phyloP scores from a whole-genome alignment of 2,888 invertebrate species.

The Scaptomyza cyrtandrae region DNA sequence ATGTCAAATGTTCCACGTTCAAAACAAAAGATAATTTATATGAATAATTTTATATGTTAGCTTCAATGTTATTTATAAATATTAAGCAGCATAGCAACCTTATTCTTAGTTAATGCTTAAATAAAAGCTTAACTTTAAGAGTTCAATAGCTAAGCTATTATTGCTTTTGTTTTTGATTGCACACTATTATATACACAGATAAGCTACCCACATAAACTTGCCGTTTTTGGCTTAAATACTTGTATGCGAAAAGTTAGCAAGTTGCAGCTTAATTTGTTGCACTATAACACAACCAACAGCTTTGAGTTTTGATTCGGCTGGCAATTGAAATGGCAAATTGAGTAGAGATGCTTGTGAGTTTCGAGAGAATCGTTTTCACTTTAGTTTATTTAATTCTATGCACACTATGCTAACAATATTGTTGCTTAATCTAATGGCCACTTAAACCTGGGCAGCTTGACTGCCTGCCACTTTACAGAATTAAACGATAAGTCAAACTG shows the following conservation, averaged over 20 bases:
- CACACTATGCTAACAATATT: slow-evolving; percentile 35
- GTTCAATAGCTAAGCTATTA: background rate
- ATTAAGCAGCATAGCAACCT: no score
- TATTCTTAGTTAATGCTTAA: background rate
- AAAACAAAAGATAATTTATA: no score
- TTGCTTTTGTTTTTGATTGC: background rate
- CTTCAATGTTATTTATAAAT: no score
- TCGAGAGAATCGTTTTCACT: slow-evolving; percentile 36
- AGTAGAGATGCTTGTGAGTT: slow-evolving; percentile 7
- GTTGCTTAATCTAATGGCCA: slow-evolving; percentile 50
- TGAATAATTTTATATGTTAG: no score
- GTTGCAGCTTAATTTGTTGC: slow-evolving; percentile 18
- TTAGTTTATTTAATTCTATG: slow-evolving; percentile 62
- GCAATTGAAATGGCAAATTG: slow-evolving; percentile 6
- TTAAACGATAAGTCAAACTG: slow-evolving; percentile 70
- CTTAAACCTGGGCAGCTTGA: slow-evolving; percentile 25
- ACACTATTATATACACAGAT: background rate
- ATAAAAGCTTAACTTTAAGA: background rate
- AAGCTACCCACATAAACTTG: background rate
- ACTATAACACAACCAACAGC: slow-evolving; percentile 3
- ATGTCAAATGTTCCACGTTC: no score
- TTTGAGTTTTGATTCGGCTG: slow-evolving; percentile 2
- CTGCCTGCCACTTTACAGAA: slow-evolving; percentile 51
- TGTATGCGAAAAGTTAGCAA: background rate
- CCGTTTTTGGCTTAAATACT: background rate